Conservation (phyloP, 2,888 invertebrate species). For the Brenthis daphne region DNA sequence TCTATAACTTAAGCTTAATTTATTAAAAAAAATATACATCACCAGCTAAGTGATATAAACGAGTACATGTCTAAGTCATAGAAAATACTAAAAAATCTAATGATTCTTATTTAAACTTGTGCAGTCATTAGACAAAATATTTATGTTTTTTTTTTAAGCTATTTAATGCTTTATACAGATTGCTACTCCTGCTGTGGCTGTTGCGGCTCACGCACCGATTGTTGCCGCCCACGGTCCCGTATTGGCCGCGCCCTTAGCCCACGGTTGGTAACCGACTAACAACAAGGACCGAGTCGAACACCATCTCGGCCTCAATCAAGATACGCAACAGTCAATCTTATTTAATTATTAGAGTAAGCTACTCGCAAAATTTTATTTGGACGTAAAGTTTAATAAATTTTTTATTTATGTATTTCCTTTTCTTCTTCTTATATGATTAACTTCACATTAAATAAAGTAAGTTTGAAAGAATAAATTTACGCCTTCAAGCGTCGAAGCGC, state of each 20-base stretch:
- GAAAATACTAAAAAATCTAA: not conserved
- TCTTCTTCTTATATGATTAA: not conserved
- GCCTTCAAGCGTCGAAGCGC: not conserved
- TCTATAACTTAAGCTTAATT: too few species aligned
- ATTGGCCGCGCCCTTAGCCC: conserved; percentile 38
- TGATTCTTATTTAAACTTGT: not conserved
- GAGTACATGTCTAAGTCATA: too few species aligned
- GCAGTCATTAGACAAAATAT: conserved; percentile 50
- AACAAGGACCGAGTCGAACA: conserved; percentile 35
- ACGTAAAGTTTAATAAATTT: conserved; percentile 19
- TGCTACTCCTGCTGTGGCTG: conserved; percentile 65
- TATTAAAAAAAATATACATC: too few species aligned
- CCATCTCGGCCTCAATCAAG: conserved; percentile 47
- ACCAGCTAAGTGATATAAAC: too few species aligned
- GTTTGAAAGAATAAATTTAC: not conserved
- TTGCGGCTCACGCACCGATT: conserved; percentile 50
- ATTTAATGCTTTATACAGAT: conserved; percentile 50
- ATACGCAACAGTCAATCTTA: conserved; percentile 69
- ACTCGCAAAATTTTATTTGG: conserved; percentile 26
- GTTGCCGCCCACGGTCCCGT: conserved; percentile 57
- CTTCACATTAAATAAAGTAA: not conserved
- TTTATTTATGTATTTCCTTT: conserved; percentile 24
- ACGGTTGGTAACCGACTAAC: conserved; percentile 62
- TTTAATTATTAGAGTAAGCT: conserved; percentile 50
- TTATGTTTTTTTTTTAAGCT: not conserved